Percentiles rank a stretch among this genome's conserved stretches.
phyloP scores from a whole-genome alignment of 2,113 vertebrate species.

The Sinocyclocheilus anshuiensis region DNA sequence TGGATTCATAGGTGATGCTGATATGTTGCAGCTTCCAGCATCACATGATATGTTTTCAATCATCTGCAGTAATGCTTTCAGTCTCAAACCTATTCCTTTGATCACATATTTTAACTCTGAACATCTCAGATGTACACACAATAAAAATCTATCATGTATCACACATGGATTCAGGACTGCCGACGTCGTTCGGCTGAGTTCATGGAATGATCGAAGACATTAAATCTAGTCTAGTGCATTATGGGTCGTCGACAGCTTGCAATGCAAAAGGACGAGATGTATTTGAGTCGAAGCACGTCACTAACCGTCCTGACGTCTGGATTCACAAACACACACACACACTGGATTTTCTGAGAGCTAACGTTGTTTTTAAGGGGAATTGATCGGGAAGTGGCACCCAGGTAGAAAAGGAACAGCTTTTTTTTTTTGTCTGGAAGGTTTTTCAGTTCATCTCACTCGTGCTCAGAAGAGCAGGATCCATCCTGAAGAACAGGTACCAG shows the following conservation, averaged over 20 bases:
- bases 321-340: neutral
- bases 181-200: neutral
- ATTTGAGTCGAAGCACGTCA: neutral
- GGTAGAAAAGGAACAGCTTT: neutral
- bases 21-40: neutral
- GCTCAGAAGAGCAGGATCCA: slow-evolving; percentile 15
- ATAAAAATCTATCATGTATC: slow-evolving; percentile 8
- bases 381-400: neutral
- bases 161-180: neutral
- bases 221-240: neutral
- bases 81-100: neutral
- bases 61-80: neutral
- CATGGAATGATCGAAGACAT: slow-evolving; percentile 20
- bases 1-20: neutral
- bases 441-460: neutral
- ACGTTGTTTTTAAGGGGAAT: neutral
- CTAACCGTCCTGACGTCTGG: neutral
- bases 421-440: neutral
- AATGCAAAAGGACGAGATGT: neutral
- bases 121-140: neutral
- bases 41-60: neutral
- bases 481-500: neutral
- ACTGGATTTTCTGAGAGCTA: neutral
- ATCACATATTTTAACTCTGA: too few species aligned
- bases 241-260: too few species aligned